Percentiles rank a stretch among this genome's conserved stretches.
Conservation (phyloP, 2,113 vertebrate genomes). For the Dicentrarchus labrax region DNA sequence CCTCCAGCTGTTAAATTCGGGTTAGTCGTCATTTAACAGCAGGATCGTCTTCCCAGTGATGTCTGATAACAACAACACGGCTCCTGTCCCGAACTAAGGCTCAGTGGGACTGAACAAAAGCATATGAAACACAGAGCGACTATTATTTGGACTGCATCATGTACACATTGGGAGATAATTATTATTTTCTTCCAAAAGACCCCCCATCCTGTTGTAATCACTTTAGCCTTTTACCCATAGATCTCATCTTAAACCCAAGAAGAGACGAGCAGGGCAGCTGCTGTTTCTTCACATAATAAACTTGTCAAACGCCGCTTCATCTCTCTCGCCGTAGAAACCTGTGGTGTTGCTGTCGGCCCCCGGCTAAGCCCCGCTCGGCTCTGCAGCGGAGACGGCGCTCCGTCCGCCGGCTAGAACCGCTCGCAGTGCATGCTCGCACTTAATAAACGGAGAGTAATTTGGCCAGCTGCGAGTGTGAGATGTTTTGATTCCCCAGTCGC, state of each 20-base stretch:
- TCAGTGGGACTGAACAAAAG: not conserved
- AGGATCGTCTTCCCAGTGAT: not conserved
- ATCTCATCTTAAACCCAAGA: constrained; percentile 30
- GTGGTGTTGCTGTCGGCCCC: not conserved
- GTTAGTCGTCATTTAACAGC: constrained; percentile 40
- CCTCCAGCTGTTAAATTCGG: constrained; percentile 39
- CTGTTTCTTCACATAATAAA: constrained; percentile 30
- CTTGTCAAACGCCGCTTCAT: constrained; percentile 12
- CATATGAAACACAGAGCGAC: constrained; percentile 8
- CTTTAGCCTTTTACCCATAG: constrained; percentile 26
- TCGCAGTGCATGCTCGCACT: constrained; percentile 74
- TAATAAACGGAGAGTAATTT: constrained; percentile 95
- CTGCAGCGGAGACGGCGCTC: constrained; percentile 3
- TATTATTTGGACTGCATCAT: constrained; percentile 10
- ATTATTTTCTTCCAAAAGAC: constrained; percentile 32
- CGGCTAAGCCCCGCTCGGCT: constrained; percentile 2
- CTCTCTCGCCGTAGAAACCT: constrained; percentile 1
- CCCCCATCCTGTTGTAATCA: constrained; percentile 20
- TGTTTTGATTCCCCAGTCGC: constrained; percentile 95
- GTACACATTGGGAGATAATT: constrained; percentile 32
- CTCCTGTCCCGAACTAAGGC: not conserved
- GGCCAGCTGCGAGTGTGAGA: constrained; percentile 97
- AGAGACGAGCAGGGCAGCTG: not conserved
- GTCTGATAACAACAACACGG: constrained; percentile 11
- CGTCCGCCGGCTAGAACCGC: constrained; percentile 31